Percentiles rank a stretch among this genome's conserved stretches.
Conservation (phyloP, 1,140 invertebrate genomes). For the Papilio polyxenes region DNA sequence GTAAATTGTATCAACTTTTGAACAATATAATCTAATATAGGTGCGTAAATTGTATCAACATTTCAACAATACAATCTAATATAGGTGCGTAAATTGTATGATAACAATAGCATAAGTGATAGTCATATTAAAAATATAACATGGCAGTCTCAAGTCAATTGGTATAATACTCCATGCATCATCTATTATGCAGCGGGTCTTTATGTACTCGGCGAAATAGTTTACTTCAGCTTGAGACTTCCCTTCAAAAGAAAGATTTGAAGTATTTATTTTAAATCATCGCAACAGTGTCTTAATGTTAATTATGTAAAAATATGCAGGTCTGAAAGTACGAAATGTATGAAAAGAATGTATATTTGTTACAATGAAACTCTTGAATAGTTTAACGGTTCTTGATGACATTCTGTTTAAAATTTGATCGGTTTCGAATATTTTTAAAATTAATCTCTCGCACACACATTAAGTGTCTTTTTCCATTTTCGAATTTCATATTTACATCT, state of each 20-base stretch:
- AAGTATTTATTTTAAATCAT: not conserved
- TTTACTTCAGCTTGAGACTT: not conserved
- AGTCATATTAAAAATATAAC: conserved; percentile 17
- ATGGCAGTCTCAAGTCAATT: conserved; percentile 9
- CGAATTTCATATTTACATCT: no score
- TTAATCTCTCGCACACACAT: no score
- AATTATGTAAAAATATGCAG: not conserved
- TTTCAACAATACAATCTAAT: not conserved
- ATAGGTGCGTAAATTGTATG: not conserved
- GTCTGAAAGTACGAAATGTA: no score
- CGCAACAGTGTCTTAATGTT: not conserved
- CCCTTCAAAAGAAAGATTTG: not conserved
- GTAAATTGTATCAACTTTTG: no score
- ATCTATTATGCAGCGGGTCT: not conserved
- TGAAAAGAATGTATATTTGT: no score
- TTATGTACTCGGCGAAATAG: not conserved
- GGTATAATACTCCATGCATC: conserved; percentile 7
- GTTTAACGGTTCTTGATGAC: no score
- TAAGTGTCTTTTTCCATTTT: no score
- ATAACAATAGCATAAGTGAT: conserved; percentile 17
- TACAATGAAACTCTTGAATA: no score
- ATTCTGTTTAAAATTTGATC: no score
- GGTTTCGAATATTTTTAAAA: no score
- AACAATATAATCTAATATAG: no score
- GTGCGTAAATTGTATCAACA: no score